Conservation (phyloP, 2,797 vertebrate species). For the Rhinophrynus dorsalis region DNA sequence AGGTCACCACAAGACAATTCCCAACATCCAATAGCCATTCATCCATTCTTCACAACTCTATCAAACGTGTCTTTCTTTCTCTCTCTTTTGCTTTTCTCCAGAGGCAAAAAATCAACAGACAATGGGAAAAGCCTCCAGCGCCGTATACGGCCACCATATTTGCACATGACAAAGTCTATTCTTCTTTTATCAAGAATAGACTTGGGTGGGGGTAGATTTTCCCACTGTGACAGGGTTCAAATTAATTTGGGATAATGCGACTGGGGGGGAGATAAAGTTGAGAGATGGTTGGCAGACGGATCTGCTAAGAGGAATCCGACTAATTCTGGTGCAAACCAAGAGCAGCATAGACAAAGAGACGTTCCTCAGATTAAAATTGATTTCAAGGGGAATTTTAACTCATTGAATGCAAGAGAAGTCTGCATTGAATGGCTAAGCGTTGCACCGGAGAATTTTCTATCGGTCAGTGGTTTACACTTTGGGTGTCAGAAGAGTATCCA, state of each 20-base stretch:
- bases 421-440: too few relatives aligned
- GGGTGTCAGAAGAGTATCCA: too few relatives aligned
- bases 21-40: slow-evolving; percentile 94
- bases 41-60: slow-evolving; percentile 93
- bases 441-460: too few relatives aligned
- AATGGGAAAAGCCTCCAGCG: slow-evolving; percentile 72
- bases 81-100: slow-evolving; percentile 80
- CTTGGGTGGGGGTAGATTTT: slow-evolving; percentile 66
- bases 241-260: slow-evolving; percentile 54
- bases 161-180: slow-evolving; percentile 79
- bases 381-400: too few relatives aligned
- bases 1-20: slow-evolving; percentile 95
- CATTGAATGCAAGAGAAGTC: too few relatives aligned
- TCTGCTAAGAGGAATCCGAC: background rate
- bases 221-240: slow-evolving; percentile 72
- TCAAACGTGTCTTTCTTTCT: slow-evolving; percentile 91
- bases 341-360: too few relatives aligned
- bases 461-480: too few relatives aligned
- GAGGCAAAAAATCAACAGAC: slow-evolving; percentile 80
- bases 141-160: slow-evolving; percentile 74
- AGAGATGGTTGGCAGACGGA: slow-evolving; percentile 44
- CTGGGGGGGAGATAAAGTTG: slow-evolving; percentile 50
- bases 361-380: too few relatives aligned
- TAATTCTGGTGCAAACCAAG: background rate
- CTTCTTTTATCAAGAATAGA: slow-evolving; percentile 71